These are phyloP conservation scores for Tetramorium simillimum DNA, from an alignment of 1,140 invertebrate species.

Conservation along the genomic window DNA sequence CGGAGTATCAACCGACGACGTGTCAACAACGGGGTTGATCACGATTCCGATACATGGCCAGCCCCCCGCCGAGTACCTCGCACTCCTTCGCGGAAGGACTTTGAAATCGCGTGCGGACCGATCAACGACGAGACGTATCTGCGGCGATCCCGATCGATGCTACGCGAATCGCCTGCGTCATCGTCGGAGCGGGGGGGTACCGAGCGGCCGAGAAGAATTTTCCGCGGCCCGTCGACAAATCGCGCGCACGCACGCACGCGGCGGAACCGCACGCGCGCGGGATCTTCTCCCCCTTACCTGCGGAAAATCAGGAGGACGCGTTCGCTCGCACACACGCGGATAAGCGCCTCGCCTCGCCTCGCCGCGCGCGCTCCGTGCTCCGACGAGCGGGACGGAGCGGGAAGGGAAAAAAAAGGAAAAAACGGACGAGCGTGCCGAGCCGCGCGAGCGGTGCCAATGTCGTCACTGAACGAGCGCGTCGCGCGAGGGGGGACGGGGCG, in stretches of 20 bases:
- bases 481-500: constrained; percentile 53
- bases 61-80: neutral
- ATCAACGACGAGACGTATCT: neutral
- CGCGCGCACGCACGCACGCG: no score
- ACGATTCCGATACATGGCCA: neutral
- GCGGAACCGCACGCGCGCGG: no score
- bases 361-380: neutral
- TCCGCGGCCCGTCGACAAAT: neutral
- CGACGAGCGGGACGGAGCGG: no score
- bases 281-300: constrained; percentile 9
- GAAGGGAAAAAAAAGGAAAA: constrained; percentile 36
- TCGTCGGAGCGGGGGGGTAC: neutral
- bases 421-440: neutral
- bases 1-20: neutral
- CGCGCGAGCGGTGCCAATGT: constrained; percentile 59
- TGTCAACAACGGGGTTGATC: neutral
- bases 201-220: neutral
- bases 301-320: neutral
- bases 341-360: neutral
- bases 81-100: neutral
- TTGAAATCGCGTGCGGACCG: neutral
- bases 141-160: neutral
- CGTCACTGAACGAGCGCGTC: constrained; percentile 28
- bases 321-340: neutral
- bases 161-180: neutral